Percentiles rank a stretch among this genome's conserved stretches.
phyloP scores from a whole-genome alignment of 1,140 invertebrate genomes.

The Cecropterus lyciades region DNA sequence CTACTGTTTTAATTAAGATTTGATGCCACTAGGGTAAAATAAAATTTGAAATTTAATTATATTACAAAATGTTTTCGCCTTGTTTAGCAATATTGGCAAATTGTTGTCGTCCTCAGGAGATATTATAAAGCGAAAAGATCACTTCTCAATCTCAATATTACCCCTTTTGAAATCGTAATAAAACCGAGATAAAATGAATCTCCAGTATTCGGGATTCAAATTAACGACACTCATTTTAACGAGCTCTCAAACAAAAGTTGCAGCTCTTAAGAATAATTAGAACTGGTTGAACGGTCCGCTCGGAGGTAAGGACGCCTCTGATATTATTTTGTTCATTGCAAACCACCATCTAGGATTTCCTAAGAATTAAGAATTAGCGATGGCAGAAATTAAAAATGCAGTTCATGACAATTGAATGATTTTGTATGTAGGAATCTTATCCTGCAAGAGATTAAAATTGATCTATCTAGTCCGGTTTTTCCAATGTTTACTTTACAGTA shows the following conservation, averaged over 20 bases:
- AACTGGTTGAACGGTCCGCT: conserved; percentile 17
- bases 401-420: no score
- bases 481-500: no score
- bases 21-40: no score
- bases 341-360: neutral
- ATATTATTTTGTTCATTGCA: conserved; percentile 12
- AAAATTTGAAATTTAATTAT: neutral
- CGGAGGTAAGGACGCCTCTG: neutral
- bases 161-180: conserved; percentile 18
- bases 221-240: conserved; percentile 28
- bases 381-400: neutral
- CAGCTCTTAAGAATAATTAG: conserved; percentile 31
- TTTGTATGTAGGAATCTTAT: no score
- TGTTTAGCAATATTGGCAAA: conserved; percentile 1
- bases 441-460: no score
- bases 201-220: conserved; percentile 25
- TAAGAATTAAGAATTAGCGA: neutral
- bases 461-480: no score
- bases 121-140: conserved; percentile 10
- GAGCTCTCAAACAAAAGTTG: conserved; percentile 28
- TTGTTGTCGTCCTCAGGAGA: neutral
- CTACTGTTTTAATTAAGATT: no score
- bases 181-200: conserved; percentile 16
- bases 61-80: neutral
- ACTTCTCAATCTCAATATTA: conserved; percentile 18